Percentiles rank a stretch among this genome's conserved stretches.
phyloP scores from a whole-genome alignment of 2,888 invertebrate species.

The Oxyteleia sp. region DNA sequence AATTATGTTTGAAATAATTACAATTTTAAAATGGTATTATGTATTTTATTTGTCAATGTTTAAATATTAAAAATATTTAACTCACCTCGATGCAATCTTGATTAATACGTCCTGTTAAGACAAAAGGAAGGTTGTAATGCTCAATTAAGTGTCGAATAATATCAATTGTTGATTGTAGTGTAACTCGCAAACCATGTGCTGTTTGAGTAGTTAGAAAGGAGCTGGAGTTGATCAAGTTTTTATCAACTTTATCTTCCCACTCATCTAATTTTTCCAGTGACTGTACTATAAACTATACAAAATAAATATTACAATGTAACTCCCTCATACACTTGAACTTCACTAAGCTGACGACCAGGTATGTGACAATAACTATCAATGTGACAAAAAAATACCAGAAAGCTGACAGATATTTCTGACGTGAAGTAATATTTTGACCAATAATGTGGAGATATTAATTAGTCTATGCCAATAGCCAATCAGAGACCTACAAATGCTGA shows the following conservation, averaged over 20 bases:
- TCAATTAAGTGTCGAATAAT: conserved; percentile 61
- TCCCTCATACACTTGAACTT: neutral
- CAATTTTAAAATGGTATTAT: no score
- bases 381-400: no score
- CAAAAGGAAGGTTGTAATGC: conserved; percentile 60
- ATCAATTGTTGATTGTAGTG: conserved; percentile 71
- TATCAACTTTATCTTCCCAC: conserved; percentile 64
- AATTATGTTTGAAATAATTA: no score
- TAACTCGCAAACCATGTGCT: conserved; percentile 72
- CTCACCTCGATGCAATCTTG: conserved; percentile 76
- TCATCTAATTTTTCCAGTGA: conserved; percentile 24
- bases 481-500: no score
- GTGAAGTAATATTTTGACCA: no score
- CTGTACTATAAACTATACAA: neutral
- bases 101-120: conserved; percentile 73
- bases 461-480: no score
- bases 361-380: no score
- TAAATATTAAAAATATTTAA: neutral
- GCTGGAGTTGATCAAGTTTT: conserved; percentile 47
- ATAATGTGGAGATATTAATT: no score
- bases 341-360: no score
- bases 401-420: no score
- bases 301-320: neutral
- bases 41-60: no score
- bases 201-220: conserved; percentile 70